Conservation (phyloP, 2,113 vertebrate genomes). For the Rhea pennata region DNA sequence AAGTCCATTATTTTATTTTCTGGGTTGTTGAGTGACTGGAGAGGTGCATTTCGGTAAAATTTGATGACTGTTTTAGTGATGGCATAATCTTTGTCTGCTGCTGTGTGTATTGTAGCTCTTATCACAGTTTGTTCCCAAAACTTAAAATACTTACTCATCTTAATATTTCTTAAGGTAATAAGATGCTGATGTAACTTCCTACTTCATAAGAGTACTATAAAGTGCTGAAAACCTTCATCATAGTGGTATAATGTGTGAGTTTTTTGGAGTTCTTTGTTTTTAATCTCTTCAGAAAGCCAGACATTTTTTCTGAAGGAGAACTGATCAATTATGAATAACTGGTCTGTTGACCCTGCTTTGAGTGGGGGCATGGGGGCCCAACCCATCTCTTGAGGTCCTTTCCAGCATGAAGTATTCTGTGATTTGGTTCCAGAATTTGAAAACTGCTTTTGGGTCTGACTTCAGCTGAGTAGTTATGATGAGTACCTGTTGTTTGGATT, state of each 20-base stretch:
- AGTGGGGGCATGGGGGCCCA: background rate
- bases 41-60: background rate
- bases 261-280: background rate
- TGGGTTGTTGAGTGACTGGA: background rate
- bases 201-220: background rate
- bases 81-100: background rate
- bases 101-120: background rate
- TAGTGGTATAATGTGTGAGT: background rate
- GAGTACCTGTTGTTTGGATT: background rate
- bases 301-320: background rate
- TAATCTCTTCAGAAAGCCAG: background rate
- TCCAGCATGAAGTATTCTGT: background rate
- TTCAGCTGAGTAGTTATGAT: background rate
- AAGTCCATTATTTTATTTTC: background rate
- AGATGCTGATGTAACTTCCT: background rate
- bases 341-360: background rate
- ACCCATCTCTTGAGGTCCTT: background rate
- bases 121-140: background rate
- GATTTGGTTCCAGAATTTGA: background rate
- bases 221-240: background rate
- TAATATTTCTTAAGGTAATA: background rate
- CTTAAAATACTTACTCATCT: background rate
- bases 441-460: background rate
- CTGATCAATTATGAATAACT: background rate
- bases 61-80: background rate